phyloP scores from a whole-genome alignment of 2,113 vertebrate species.

The Hippocampus guttulatus region DNA sequence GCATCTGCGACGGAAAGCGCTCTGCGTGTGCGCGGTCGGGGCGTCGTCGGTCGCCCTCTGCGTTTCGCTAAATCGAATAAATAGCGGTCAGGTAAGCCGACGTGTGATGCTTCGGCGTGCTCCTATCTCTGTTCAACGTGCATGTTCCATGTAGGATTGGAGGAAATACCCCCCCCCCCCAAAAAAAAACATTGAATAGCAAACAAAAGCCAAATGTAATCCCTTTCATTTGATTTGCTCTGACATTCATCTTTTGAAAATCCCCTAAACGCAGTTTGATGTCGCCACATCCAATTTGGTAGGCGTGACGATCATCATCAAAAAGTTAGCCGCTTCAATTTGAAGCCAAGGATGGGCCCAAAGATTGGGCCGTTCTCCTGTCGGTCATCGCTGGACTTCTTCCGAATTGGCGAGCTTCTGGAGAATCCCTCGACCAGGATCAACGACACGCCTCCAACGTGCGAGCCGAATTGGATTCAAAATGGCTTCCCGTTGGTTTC shows the following conservation, averaged over 20 bases:
- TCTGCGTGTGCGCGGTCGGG: conserved; percentile 5
- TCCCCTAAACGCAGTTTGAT: too few species aligned
- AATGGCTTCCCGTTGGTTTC: background rate
- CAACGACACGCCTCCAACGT: too few species aligned
- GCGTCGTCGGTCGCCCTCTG: background rate
- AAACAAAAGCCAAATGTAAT: background rate
- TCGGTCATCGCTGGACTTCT: too few species aligned
- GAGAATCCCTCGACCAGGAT: background rate
- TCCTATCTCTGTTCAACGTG: background rate
- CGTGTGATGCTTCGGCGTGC: background rate
- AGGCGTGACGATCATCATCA: too few species aligned
- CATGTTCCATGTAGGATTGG: background rate
- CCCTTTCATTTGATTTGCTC: background rate
- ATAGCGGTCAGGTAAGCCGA: background rate
- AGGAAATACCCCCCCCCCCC: background rate
- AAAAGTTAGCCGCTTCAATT: too few species aligned
- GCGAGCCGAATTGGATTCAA: background rate
- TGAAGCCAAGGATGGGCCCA: too few species aligned
- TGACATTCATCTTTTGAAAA: background rate
- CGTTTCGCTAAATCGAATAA: background rate
- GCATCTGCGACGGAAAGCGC: conserved; percentile 27
- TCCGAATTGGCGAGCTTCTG: too few species aligned
- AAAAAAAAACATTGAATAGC: background rate
- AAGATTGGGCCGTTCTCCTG: too few species aligned
- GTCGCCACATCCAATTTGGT: too few species aligned